Evolutionary conservation across 2,113 vertebrate species (phyloP), one percentile per base, ranked within the genome.

Genomic region (Bos javanicus): DNA sequence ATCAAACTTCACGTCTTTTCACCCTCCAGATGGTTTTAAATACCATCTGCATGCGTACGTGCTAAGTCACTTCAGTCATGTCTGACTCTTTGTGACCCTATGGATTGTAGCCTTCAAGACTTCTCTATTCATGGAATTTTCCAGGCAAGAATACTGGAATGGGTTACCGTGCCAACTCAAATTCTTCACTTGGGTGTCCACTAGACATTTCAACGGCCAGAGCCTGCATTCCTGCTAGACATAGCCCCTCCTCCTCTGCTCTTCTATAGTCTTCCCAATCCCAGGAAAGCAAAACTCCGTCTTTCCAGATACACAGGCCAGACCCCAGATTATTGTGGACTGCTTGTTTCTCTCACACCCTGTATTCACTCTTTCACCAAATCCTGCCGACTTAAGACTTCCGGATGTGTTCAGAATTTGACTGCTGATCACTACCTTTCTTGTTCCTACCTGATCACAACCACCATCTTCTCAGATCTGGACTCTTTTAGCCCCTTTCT

Each of bases 11-110:
- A 62, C 3, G 23, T 87, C 64, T 78, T 97, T 81, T 60, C 56
- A 56, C 54, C 46, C 21, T 85, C 64, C 90, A 96, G 67, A 57
- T 91, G 64, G 89, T 62, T 88, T 94, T 78, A 95, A 95, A 89
- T 93, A 25, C 21, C 84, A 96, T 90, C 30, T 62, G 43, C 21
- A 28, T 74, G 52, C 19, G 1, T 26, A 12, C 6, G 0, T 76
- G 71, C 36, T 43, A 43, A 76, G 71, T 43, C 36, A 6, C 12
- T 43, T 76, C 36, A 25, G 71, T 76, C 71, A 43, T 76, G 36
- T 76, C 23, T 43, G 71, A 76, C 71, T 74, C 71, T 43, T 43
- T 76, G 36, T 26, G 36, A 76, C 71, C 71, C 71, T 43, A 43
- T 14, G 36, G 36, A 74, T 14, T 74, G 71, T 13, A 26, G 23